A percentile compares a stretch with the other conserved stretches of the same genome.
phyloP scores from a whole-genome alignment of 2,888 invertebrate genomes.

The Xestoiulus laeticollis region DNA sequence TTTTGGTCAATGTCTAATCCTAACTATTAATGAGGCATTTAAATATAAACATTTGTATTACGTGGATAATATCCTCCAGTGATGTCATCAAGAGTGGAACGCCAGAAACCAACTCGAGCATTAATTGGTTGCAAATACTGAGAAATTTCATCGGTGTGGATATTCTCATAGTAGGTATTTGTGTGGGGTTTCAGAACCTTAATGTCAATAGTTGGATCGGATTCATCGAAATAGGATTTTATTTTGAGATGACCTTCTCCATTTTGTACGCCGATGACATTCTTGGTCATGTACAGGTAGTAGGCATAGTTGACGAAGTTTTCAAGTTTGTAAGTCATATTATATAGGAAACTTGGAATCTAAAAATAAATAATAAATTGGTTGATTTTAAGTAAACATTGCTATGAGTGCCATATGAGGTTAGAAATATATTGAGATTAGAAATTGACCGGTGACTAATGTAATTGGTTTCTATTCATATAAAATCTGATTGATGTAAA shows the following conservation, averaged over 20 bases:
- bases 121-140: background rate
- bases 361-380: conserved; percentile 34
- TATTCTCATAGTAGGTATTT: conserved; percentile 56
- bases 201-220: conserved; percentile 53
- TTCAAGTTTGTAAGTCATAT: conserved; percentile 54
- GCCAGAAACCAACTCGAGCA: background rate
- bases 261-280: conserved; percentile 40
- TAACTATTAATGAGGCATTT: no score
- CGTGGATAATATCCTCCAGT: conserved; percentile 46
- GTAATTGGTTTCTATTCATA: no score
- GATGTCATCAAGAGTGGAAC: conserved; percentile 4
- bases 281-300: conserved; percentile 48
- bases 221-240: conserved; percentile 1
- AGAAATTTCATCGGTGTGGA: conserved; percentile 46
- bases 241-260: conserved; percentile 51
- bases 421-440: no score
- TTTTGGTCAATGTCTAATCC: background rate
- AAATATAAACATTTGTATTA: background rate
- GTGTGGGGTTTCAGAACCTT: conserved; percentile 54
- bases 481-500: no score
- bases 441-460: no score
- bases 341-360: conserved; percentile 53
- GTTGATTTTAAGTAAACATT: background rate
- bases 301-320: conserved; percentile 53
- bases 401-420: no score